Conservation (phyloP, 2,113 vertebrate genomes). For the Nothocercus julius region DNA sequence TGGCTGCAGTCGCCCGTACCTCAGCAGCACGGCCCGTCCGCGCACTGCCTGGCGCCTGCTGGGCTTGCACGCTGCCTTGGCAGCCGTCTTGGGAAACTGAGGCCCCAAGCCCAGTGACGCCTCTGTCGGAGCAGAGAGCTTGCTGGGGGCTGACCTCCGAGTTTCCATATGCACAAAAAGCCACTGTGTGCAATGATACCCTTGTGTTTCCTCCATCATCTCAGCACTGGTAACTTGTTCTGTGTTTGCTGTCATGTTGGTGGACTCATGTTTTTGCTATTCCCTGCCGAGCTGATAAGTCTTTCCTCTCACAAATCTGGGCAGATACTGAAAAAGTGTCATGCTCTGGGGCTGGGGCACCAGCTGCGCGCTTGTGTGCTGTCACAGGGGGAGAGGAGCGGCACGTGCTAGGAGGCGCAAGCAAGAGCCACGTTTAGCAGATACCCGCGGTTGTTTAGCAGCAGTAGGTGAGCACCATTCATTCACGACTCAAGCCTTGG, state of each 20-base stretch:
- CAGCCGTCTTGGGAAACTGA: rapidly evolving
- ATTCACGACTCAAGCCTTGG: rapidly evolving
- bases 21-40: background rate
- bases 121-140: rapidly evolving
- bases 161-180: background rate
- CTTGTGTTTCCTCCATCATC: background rate
- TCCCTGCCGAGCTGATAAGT: rapidly evolving
- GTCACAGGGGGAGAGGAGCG: background rate
- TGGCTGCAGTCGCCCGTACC: background rate
- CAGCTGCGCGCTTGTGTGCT: rapidly evolving
- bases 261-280: background rate
- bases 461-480: rapidly evolving
- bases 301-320: background rate
- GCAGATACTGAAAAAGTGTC: background rate
- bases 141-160: background rate
- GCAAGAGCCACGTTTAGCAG: background rate
- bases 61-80: background rate
- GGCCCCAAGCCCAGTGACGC: background rate
- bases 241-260: background rate
- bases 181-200: rapidly evolving
- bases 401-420: background rate
- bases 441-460: background rate
- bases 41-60: rapidly evolving
- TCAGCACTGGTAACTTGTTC: background rate
- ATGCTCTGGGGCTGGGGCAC: background rate